Base-by-base conservation (phyloP, 53 echinoderm and acorn worm genomes). In the Zoroaster sp. region DNA sequence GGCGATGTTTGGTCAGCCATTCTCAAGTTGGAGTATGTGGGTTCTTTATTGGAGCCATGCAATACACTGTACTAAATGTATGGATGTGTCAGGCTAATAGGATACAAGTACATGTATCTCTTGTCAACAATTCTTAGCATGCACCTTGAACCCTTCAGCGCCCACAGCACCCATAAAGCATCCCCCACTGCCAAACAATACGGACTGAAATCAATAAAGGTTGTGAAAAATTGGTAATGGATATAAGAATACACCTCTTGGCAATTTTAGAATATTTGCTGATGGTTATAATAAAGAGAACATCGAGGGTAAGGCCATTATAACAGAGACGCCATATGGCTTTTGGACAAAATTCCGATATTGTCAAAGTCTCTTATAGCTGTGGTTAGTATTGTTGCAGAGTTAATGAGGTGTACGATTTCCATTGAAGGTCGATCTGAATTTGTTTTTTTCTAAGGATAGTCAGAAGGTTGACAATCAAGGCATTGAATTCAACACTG, bases 191-290 rank as follows among this genome's bases (percentile, higher is more conserved):
- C 63, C 3, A 10, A 8, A 59, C 63, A 59, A 59, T n/a, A n/a
- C n/a, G n/a, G n/a, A n/a, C n/a, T n/a, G n/a, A n/a, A n/a, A n/a
- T n/a, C n/a, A n/a, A n/a, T n/a, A n/a, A n/a, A n/a, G n/a, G n/a
- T n/a, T n/a, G n/a, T n/a, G n/a, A n/a, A n/a, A n/a, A n/a, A n/a
- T n/a, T 59, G 63, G 23, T 10, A 28, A 5, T 59, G 7, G 63
- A 59, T 59, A 25, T 28, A 59, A 59, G 25, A 28, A 8, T 8
- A 8, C 7, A 59, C 68, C 82, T 82, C 67, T 5, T 41, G 78
- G 82, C 82, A 59, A 33, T 30, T 80, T 65, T 82, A n/a, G 82
- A 66, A 36, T 40, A 30, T 66, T 35, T 67, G n/a, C n/a, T n/a
- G n/a, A n/a, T n/a, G n/a, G n/a, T n/a, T n/a, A n/a, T n/a, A n/a